Percentiles rank a stretch among this genome's conserved stretches.
phyloP scores from a whole-genome alignment of 2,113 vertebrate genomes.

The Diadophis punctatus region DNA sequence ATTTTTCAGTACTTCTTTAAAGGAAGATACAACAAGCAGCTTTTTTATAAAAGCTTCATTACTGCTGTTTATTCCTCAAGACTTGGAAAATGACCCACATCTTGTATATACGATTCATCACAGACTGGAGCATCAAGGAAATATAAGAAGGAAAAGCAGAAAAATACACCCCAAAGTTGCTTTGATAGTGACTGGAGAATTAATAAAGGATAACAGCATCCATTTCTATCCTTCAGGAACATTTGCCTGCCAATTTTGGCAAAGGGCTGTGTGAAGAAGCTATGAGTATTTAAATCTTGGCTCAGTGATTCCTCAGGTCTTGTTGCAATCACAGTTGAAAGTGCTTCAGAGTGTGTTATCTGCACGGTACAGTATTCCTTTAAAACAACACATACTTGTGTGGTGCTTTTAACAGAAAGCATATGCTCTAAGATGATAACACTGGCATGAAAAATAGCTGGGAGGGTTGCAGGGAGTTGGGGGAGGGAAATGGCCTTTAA shows the following conservation, averaged over 20 bases:
- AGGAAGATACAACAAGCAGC: neutral
- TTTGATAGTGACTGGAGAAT: neutral
- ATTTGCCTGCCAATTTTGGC: neutral
- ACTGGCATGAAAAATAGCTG: neutral
- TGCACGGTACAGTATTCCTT: neutral
- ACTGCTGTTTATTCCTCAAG: neutral
- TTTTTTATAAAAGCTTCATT: neutral
- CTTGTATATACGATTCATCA: neutral
- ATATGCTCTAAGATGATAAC: neutral
- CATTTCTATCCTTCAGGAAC: neutral
- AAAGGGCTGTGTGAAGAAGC: neutral
- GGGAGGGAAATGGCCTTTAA: slow-evolving; percentile 8
- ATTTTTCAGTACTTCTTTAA: neutral
- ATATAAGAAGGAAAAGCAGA: neutral
- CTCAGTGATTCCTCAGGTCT: neutral
- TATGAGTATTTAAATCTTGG: neutral
- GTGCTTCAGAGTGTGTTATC: neutral
- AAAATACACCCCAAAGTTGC: neutral
- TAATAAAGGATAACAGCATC: neutral
- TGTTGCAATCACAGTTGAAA: neutral
- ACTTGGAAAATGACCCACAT: neutral
- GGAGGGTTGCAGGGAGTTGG: neutral
- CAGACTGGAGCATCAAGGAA: neutral
- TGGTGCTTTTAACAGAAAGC: slow-evolving; percentile 24
- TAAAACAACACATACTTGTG: neutral